Evolutionary conservation across 2,113 vertebrate species (phyloP), one percentile per base, ranked within the genome.

Genomic region (Vanacampus margaritifer): DNA sequence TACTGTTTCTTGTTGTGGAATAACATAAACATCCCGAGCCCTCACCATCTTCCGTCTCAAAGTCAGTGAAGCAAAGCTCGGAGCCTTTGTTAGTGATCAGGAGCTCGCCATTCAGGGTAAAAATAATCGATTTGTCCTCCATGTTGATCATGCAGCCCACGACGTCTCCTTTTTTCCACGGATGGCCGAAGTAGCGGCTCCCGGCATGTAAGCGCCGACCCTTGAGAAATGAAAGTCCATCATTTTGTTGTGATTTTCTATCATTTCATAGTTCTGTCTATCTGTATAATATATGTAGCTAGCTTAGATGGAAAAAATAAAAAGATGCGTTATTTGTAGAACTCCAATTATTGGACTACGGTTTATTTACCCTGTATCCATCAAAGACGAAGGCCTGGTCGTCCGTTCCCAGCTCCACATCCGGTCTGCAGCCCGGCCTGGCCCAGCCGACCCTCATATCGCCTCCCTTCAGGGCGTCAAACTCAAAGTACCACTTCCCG

Each of bases 81-180:
- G 97, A 99, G 71, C 96, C 97, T 87, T 94, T 96, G 90, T 75
- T 94, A 74, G 96, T 97, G 86, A 99, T 98, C 64, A 99, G 86
- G 23, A 99, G 89, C 64, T 98, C 96, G 81, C 97, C 97, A 54
- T 99, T 99, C 74, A 98, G 86, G n/a, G 96, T 99, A 90, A 99
- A 99, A 77, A 98, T 95, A 90, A 99, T 98, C 6, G 96, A 98
- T 68, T 97, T 95, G 77, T 99, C 97, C 80, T 97, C 94, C 91
- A 99, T 91, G 77, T 98, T 96, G 88, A 99, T 98, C 96, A 99
- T 95, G 78, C 96, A 99, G 37, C 97, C 96, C n/a, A 99, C 97
- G 66, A 98, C 94, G 0, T 99, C 97, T 64, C 96, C 96, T 45
- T 91, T 89, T 72, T 93, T 94, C 97, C 97, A 99, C 1, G 91